Evolutionary conservation across 2,888 invertebrate genomes (phyloP), one percentile per base, ranked within the genome.

Genomic region (Podabrus alpinus): DNA sequence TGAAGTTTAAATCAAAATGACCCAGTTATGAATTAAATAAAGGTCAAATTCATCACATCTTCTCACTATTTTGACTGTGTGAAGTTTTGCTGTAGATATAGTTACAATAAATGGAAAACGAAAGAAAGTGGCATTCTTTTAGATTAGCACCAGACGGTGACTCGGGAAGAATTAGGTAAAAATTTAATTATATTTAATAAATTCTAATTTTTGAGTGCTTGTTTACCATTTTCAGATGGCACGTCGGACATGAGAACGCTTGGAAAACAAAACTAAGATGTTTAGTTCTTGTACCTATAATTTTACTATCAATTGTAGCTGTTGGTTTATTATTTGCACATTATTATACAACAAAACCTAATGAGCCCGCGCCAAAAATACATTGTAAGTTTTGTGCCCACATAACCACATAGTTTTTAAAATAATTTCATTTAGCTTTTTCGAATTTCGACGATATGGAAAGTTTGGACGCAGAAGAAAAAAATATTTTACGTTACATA

Each of bases 401-500:
- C 15, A 62, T 62, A 29, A 25, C 11, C 62, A 4, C 15, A 60
- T 13, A 60, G 25, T 24, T 61, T 59, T 10, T 15, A n/a, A 13
- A 69, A 19, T 21, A 67, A 64, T 70, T 21, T 29, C 9, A 59
- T 60, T 15, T 19, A 73, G 73, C 25, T 15, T 62, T n/a, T 64
- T 15, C 66, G 10, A 59, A 15, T 11, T 68, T 61, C 21, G 66
- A 66, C 9, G 77, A 78, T 61, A 61, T 19, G 60, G 79, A 79
- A 81, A 19, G 74, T 61, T 82, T 87, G 2, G 87, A 91, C 79
- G 86, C 90, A 15, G 91, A 92, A 73, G 91, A 91, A 74, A 87
- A 90, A 70, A 90, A 91, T 66, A 87, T 92, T 0, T 89, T 92
- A 82, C 88, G 90, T 79, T 92, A 92, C 77, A 90, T 91, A 69